Evolutionary conservation across 2,797 vertebrate genomes (phyloP), one percentile per base, ranked within the genome.

Genomic region (Clarias laeviceps): DNA sequence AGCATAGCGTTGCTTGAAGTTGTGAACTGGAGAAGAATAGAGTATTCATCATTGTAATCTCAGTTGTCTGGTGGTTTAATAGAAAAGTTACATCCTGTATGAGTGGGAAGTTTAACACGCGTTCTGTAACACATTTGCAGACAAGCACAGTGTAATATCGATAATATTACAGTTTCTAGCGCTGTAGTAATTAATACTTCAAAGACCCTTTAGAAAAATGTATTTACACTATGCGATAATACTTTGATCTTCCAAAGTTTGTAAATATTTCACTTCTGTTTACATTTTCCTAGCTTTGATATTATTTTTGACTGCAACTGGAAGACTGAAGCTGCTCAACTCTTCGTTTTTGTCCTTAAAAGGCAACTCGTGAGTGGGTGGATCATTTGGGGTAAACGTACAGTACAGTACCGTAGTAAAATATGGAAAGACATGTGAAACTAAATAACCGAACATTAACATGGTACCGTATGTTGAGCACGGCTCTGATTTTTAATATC

Each of bases 11-110:
- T 78, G 32, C 57, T 40, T 56, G 12, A 32, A 15, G 11, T 37
- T 32, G 15, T 6, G n/a, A 79, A 79, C 24, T 79, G 32, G 22
- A 79, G 76, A 79, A n/a, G 12, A 78, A 57, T 56, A 76, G 50
- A 56, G 27, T 5, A 20, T 76, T 78, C 76, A 37, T 61, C 29
- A 61, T 34, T 61, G 29, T 61, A 24, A 61, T 78, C 76, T 24
- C 27, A 59, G 76, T 54, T 27, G 65, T 32, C 29, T 66, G 65
- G 65, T 66, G 29, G 65, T 69, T 69, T 8, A 27, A 74, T 9
- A 59, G 29, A 59, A 37, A 78, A 37, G 34, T 20, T 77, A 34
- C 56, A 34, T 77, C 20, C 74, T 59, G 27, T 20, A 24, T 0
- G 5, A 61, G n/a, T 77, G 20, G 29, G 56, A 37, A 24, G n/a